phyloP scores from a whole-genome alignment of 1,140 invertebrate species.

The Galleria mellonella region DNA sequence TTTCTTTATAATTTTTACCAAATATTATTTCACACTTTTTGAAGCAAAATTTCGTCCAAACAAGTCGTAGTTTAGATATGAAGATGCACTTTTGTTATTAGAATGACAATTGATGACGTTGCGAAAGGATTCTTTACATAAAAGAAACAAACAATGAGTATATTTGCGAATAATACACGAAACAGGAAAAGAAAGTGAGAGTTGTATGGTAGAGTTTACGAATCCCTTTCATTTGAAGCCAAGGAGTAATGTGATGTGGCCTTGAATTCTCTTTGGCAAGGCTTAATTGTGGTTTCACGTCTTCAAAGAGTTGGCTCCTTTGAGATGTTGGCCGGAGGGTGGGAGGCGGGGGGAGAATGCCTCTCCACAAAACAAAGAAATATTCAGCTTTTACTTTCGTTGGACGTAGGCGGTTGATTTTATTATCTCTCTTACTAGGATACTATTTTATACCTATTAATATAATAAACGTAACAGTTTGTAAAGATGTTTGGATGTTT shows the following conservation, averaged over 20 bases:
- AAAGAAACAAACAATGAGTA: slow-evolving; percentile 24
- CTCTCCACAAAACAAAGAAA: slow-evolving; percentile 43
- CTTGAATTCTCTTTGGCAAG: slow-evolving; percentile 60
- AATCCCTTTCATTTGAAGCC: slow-evolving; percentile 35
- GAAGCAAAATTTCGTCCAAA: no score
- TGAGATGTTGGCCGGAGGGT: slow-evolving; percentile 21
- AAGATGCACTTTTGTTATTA: no score
- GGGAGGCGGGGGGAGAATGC: slow-evolving; percentile 13
- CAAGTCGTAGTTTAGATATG: no score
- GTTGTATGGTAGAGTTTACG: slow-evolving; percentile 37
- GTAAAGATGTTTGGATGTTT: no score
- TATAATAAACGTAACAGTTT: no score
- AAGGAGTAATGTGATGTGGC: slow-evolving; percentile 40
- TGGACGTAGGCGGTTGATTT: slow-evolving; percentile 8
- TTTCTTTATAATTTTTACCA: no score
- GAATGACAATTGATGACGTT: slow-evolving; percentile 13
- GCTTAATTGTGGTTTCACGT: slow-evolving; percentile 62
- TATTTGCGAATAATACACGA: slow-evolving; percentile 26
- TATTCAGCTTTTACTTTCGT: slow-evolving; percentile 42
- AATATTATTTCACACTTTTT: no score
- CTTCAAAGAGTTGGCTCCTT: slow-evolving; percentile 66
- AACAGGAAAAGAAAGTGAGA: slow-evolving; percentile 39
- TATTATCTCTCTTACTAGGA: neutral
- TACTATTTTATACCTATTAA: neutral
- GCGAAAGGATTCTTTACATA: slow-evolving; percentile 21